These are phyloP conservation scores for Lysandra bellargus DNA, from an alignment of 2,888 invertebrate genomes.

Conservation along the genomic window DNA sequence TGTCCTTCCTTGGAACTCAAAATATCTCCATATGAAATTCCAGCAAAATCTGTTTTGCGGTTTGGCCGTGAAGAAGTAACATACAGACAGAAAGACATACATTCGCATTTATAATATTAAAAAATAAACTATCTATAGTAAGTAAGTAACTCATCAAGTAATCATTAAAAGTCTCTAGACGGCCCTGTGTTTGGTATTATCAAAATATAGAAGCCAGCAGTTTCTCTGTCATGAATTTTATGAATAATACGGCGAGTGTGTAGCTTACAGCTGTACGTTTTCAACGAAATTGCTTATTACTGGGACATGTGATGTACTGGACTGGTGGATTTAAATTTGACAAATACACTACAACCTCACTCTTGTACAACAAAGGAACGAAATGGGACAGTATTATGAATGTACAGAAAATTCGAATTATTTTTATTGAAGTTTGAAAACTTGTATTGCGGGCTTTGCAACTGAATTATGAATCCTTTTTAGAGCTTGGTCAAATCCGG, in stretches of 20 bases:
- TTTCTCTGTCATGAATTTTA: background rate
- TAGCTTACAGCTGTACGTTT: background rate
- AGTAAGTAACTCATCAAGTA: background rate
- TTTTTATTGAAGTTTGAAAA: background rate
- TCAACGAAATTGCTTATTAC: slow-evolving; percentile 22
- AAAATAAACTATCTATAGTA: no score
- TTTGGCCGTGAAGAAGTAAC: no score
- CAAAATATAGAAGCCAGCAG: background rate
- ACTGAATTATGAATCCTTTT: background rate
- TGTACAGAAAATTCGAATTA: background rate
- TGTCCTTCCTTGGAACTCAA: no score
- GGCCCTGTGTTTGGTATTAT: background rate
- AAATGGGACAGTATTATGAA: background rate
- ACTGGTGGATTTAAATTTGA: slow-evolving; percentile 22
- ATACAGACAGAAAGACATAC: no score
- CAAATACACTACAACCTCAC: slow-evolving; percentile 2
- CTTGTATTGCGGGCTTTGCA: background rate
- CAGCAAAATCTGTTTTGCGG: no score
- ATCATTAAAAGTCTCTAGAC: background rate
- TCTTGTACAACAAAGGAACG: slow-evolving; percentile 18
- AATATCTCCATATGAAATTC: no score
- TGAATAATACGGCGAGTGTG: background rate
- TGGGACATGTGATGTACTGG: slow-evolving; percentile 9
- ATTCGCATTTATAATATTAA: no score
- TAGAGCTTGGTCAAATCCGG: no score